Evolutionary conservation across 2,888 invertebrate genomes (phyloP).

Genomic region (Augochlorella aurata): DNA sequence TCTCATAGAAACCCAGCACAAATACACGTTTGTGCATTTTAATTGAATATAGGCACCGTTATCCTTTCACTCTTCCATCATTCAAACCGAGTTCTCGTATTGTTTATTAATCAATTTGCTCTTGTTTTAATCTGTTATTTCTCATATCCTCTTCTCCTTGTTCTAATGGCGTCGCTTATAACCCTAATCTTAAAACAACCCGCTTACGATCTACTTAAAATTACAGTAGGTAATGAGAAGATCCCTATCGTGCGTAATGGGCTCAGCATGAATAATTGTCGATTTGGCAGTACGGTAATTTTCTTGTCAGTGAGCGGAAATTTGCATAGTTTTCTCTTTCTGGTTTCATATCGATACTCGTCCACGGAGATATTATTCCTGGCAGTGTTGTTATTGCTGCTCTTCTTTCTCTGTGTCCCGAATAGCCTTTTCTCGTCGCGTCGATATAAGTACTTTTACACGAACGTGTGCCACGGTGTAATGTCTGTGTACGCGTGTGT

Average conservation of each 20-base stretch:
- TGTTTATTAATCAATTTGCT: neutral
- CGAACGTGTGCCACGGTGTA: conserved; percentile 35
- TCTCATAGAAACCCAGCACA: conserved; percentile 68
- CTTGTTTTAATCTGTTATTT: neutral
- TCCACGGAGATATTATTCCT: conserved; percentile 17
- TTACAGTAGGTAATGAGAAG: conserved; percentile 78
- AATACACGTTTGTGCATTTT: conserved; percentile 66
- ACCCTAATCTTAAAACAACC: conserved; percentile 76
- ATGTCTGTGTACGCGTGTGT: conserved; percentile 17
- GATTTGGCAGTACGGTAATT: conserved; percentile 81
- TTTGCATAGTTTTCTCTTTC: conserved; percentile 64
- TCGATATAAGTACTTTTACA: conserved; percentile 58
- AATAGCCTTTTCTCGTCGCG: conserved; percentile 30
- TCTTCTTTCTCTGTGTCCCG: conserved; percentile 5
- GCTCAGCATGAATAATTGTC: conserved; percentile 79
- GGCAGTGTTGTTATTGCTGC: conserved; percentile 9
- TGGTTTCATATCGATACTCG: conserved; percentile 29
- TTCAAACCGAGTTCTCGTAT: conserved; percentile 48
- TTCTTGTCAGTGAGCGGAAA: conserved; percentile 76
- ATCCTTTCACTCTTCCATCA: conserved; percentile 68
- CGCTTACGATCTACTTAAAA: conserved; percentile 78
- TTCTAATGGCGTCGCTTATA: conserved; percentile 71
- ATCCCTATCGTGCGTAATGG: conserved; percentile 79
- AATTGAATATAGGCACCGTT: conserved; percentile 75
- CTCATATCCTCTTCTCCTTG: conserved; percentile 14